Base-by-base conservation (phyloP, 2,797 vertebrate species). In the Rachycentron canadum region DNA sequence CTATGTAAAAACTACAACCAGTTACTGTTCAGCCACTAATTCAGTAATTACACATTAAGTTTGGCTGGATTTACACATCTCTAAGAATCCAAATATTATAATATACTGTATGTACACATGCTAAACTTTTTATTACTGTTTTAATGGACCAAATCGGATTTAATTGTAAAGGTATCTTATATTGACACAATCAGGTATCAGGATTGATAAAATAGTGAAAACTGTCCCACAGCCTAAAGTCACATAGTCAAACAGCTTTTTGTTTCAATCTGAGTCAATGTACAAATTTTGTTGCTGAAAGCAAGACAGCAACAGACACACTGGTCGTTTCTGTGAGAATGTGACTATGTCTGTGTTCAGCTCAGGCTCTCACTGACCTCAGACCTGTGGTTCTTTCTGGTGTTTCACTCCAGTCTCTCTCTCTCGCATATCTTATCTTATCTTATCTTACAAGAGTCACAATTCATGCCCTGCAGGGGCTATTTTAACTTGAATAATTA, bases 41-140 rank as follows among this genome's bases (percentile, higher is more conserved):
- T 63, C 55, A 57, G 41, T 63, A 57, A 64, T 61, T 2, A 14
- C 67, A 73, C 36, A 34, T 41, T 23, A 43, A 60, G 16, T 70
- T 80, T 69, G 59, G 23, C 76, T 88, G 60, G 79, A 86, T 73
- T 87, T 76, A 68, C 50, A 50, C 41, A 43, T 5, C 60, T 63
- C 13, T 5, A 50, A 23, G 43, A 66, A 5, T 2, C 13, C 3
- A 14, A 23, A 10, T 21, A 30, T 36, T 6, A 8, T 34, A n/a
- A 40, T 10, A 5, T 50, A 25, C 47, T 49, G n/a, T 25, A 16
- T 5, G 1, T 63, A 7, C 41, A 47, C 8, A 57, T 38, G 11
- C 8, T 0, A 11, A 19, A 47, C 21, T 41, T 53, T 41, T 70
- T 38, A n/a, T 52, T 55, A 36, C 25, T 16, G 13, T 30, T 36